Percentiles rank a stretch among this genome's conserved stretches.
phyloP scores from a whole-genome alignment of 92 coral and sea anemone species.

The Zoanthus gigantus region DNA sequence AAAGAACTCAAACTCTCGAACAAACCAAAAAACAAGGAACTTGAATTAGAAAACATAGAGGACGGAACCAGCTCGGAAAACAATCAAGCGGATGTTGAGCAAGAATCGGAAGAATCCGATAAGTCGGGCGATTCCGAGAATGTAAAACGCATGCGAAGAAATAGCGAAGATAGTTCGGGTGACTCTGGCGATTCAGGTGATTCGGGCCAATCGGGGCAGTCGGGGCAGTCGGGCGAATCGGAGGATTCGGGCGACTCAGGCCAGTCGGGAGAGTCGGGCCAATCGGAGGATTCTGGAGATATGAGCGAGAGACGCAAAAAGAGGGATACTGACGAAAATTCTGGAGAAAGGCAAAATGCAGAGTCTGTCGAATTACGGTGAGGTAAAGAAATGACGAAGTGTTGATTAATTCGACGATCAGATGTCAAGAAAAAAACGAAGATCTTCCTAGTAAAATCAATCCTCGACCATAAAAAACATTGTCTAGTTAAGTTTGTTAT shows the following conservation, averaged over 20 bases:
- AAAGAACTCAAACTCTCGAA: not conserved
- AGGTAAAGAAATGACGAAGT: too few relatives aligned
- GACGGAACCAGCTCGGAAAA: not conserved
- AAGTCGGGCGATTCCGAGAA: slow-evolving; percentile 46
- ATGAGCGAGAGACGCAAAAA: not conserved
- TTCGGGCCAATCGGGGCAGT: slow-evolving; percentile 27
- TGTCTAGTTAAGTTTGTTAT: too few relatives aligned
- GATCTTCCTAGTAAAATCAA: too few relatives aligned
- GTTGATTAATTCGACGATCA: not conserved
- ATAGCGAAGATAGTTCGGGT: slow-evolving; percentile 37
- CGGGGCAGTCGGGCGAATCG: not conserved
- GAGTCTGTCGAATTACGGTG: not conserved
- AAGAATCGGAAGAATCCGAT: not conserved
- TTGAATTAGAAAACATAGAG: not conserved
- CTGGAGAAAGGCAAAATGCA: not conserved
- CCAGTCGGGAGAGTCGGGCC: not conserved
- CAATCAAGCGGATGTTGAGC: not conserved
- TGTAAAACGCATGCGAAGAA: slow-evolving; percentile 19
- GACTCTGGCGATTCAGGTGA: slow-evolving; percentile 46
- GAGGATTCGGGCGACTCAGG: not conserved
- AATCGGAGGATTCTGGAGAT: not conserved
- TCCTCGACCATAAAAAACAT: too few relatives aligned
- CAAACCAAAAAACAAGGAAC: not conserved
- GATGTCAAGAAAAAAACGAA: too few relatives aligned
- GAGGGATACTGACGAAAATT: not conserved